These are phyloP conservation scores for Eudyptes chrysolophus DNA, from an alignment of 2,113 vertebrate genomes.

Conservation along the genomic window DNA sequence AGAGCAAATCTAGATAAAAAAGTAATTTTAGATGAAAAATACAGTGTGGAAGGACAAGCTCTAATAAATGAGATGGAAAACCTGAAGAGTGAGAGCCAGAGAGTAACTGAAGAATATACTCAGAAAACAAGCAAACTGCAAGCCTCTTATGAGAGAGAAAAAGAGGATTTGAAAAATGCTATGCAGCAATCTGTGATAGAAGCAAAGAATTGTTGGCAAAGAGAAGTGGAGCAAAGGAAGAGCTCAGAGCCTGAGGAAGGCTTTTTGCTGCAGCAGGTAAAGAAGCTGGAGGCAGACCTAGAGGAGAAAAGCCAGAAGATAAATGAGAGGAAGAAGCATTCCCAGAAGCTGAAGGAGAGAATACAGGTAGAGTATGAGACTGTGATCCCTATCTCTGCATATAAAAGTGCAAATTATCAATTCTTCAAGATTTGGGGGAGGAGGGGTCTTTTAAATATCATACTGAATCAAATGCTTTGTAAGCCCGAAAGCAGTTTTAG, in stretches of 20 bases:
- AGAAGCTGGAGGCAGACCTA: slow-evolving; percentile 85
- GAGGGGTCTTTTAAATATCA: neutral
- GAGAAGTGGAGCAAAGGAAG: slow-evolving; percentile 84
- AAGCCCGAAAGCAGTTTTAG: neutral
- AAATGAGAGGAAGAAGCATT: slow-evolving; percentile 83
- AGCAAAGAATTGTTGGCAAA: slow-evolving; percentile 83
- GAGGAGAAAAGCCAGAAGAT: slow-evolving; percentile 84
- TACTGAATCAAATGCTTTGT: neutral
- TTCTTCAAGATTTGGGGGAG: neutral
- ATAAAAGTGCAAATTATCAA: neutral
- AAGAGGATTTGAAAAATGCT: slow-evolving; percentile 75
- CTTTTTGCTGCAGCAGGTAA: slow-evolving; percentile 82
- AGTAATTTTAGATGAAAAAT: slow-evolving; percentile 7
- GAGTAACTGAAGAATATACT: slow-evolving; percentile 70
- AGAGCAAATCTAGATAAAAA: slow-evolving; percentile 26
- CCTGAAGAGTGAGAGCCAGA: slow-evolving; percentile 69
- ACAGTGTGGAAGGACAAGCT: neutral
- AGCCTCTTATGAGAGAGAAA: slow-evolving; percentile 74
- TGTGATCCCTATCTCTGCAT: neutral
- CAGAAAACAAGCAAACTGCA: slow-evolving; percentile 73
- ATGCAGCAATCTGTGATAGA: slow-evolving; percentile 80
- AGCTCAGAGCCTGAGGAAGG: slow-evolving; percentile 75
- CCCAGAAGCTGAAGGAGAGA: slow-evolving; percentile 86
- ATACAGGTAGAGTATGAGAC: slow-evolving; percentile 81
- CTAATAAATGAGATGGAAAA: slow-evolving; percentile 72